Conservation (phyloP, 2,888 invertebrate species). For the Eurytoma californica region DNA sequence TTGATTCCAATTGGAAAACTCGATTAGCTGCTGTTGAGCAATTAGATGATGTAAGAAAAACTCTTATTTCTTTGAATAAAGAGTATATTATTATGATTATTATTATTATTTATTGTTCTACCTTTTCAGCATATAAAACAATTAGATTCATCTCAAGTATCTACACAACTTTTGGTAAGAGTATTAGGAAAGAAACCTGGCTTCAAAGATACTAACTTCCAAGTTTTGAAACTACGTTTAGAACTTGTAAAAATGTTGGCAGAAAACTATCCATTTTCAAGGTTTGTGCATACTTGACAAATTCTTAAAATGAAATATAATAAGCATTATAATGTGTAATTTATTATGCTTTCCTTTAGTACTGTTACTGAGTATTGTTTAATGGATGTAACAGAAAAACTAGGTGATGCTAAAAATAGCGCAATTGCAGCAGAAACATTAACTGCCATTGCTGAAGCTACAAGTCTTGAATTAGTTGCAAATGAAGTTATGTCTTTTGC, state of each 20-base stretch:
- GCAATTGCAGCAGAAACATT: conserved; percentile 83
- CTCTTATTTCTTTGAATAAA: conserved; percentile 15
- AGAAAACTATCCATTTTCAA: conserved; percentile 84
- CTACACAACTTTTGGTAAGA: conserved; percentile 86
- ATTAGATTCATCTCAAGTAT: conserved; percentile 80
- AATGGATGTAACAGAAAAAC: conserved; percentile 88
- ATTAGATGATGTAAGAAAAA: conserved; percentile 76
- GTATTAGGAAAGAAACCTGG: conserved; percentile 90
- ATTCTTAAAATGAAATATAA: not conserved
- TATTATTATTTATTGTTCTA: conserved; percentile 3
- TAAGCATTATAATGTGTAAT: conserved; percentile 2
- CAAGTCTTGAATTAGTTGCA: conserved; percentile 85
- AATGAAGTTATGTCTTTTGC: conserved; percentile 84
- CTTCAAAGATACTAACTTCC: conserved; percentile 91
- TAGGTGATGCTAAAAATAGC: conserved; percentile 89
- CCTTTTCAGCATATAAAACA: conserved; percentile 77
- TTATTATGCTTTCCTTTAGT: conserved; percentile 68
- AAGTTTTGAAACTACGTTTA: conserved; percentile 89
- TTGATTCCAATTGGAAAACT: conserved; percentile 90
- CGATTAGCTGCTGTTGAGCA: conserved; percentile 86
- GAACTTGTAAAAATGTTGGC: conserved; percentile 88
- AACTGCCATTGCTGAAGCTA: conserved; percentile 86
- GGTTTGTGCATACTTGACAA: conserved; percentile 73
- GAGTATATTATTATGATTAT: not conserved
- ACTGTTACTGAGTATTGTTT: conserved; percentile 85